Base-by-base conservation (phyloP, 2,113 vertebrate species). In the Limnothrissa miodon region DNA sequence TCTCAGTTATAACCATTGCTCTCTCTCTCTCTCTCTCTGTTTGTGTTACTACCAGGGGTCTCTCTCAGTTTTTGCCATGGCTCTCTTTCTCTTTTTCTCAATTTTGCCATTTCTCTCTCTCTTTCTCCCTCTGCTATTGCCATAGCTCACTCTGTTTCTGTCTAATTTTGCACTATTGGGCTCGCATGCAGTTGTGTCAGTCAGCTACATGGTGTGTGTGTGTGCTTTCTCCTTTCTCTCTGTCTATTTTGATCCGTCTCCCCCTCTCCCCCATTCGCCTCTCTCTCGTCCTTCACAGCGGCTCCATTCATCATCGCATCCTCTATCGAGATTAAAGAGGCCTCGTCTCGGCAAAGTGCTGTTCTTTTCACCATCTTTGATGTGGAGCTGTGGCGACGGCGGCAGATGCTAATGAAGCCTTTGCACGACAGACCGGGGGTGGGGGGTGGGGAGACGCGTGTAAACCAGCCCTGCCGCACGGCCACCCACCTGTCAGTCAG, bases 251-350 rank as follows among this genome's bases (percentile, higher is more conserved):
- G n/a, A n/a, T n/a, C n/a, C n/a, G n/a, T n/a, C n/a, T n/a, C n/a
- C n/a, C 19, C 29, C n/a, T 10, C 59, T 66, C n/a, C 9, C 59
- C 9, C 5, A 1, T 25, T 19, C 21, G 51, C 36, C 66, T 25
- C 59, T 25, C 5, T 2, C 59, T 19, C 21, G 51, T 74, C 66
- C 11, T 36, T 36, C 25, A 33, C 51, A 29, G 25, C 59, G 7
- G 25, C 25, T 66, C 59, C 25, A 33, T 74, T 74, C 66, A 74
- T 74, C 25, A 33, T 36, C 13, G 33, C 13, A 33, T 74, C 66
- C 66, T 74, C 66, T 33, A 17, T 19, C 66, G 25, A 74, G 66
- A 74, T 74, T 74, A 74, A 74, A 74, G 66, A 74, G 66, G 29
- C 33, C 11, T 74, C 66, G 33, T 74, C 29, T 74, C 66, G 33